Conservation (phyloP, 2,113 vertebrate genomes). For the Oreotrochilus melanogaster region DNA sequence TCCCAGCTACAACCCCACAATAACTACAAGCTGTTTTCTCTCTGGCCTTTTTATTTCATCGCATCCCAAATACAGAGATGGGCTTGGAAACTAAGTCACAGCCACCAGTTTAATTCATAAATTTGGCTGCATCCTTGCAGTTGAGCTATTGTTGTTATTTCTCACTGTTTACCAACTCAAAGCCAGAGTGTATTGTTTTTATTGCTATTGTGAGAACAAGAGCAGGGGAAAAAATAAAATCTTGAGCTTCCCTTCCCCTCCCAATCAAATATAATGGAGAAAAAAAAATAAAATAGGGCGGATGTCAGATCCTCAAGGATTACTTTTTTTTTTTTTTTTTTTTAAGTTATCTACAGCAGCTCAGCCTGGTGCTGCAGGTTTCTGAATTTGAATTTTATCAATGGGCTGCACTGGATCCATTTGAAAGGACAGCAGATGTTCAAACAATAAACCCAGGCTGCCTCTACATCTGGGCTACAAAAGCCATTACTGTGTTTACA, state of each 20-base stretch:
- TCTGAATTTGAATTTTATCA: conserved; percentile 67
- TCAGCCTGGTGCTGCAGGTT: neutral
- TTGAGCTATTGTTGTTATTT: conserved; percentile 39
- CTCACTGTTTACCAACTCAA: conserved; percentile 18
- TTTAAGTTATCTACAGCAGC: neutral
- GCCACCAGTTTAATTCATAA: conserved; percentile 45
- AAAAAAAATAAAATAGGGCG: neutral
- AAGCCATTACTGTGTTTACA: conserved; percentile 71
- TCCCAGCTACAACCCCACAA: neutral
- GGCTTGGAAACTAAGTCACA: neutral
- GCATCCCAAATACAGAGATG: neutral
- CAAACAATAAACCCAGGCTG: conserved; percentile 78
- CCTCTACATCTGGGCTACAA: conserved; percentile 76
- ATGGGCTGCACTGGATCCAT: conserved; percentile 46
- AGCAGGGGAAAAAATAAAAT: neutral
- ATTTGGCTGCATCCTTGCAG: neutral
- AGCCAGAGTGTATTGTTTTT: conserved; percentile 65
- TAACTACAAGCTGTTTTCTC: neutral
- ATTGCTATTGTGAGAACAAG: conserved; percentile 56
- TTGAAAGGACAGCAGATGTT: conserved; percentile 79
- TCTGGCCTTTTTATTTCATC: neutral
- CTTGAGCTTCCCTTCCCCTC: conserved; percentile 36
- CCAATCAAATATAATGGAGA: conserved; percentile 28
- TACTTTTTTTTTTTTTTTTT: neutral
- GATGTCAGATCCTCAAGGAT: conserved; percentile 47